Conservation (phyloP, 2,113 vertebrate species). For the Salvator merianae region DNA sequence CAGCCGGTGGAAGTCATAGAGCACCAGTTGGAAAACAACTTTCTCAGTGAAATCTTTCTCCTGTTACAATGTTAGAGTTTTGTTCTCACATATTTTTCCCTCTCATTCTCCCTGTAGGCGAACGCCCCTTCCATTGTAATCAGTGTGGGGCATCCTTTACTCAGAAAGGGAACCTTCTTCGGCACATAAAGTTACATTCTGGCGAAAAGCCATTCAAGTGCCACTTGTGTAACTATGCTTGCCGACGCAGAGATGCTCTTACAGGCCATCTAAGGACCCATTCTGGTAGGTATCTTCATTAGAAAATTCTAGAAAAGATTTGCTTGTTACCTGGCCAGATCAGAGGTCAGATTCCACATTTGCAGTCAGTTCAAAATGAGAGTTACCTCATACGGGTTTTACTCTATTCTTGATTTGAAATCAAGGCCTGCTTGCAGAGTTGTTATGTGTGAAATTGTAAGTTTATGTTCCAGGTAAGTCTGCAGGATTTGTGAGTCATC, state of each 20-base stretch:
- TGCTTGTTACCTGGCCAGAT: background rate
- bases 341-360: background rate
- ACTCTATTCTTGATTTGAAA: background rate
- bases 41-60: conserved; percentile 74
- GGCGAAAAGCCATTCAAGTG: conserved; percentile 99
- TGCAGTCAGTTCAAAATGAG: background rate
- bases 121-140: conserved; percentile 97
- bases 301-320: background rate
- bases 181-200: conserved; percentile 98
- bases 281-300: conserved; percentile 81
- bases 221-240: conserved; percentile 98
- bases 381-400: background rate
- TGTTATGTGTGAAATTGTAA: background rate
- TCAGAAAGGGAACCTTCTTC: conserved; percentile 97
- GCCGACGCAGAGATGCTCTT: conserved; percentile 95
- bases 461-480: background rate
- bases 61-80: conserved; percentile 45
- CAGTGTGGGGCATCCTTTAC: conserved; percentile 98
- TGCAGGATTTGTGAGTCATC: too few relatives aligned
- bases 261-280: conserved; percentile 96
- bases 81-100: conserved; percentile 61
- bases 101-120: conserved; percentile 78
- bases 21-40: conserved; percentile 79
- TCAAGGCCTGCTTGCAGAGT: background rate
- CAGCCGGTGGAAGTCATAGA: conserved; percentile 83